Percentiles rank a stretch among this genome's conserved stretches.
These are phyloP conservation scores for Hemichromis elongatus DNA, from an alignment of 2,113 vertebrate genomes.

Conservation along the genomic window DNA sequence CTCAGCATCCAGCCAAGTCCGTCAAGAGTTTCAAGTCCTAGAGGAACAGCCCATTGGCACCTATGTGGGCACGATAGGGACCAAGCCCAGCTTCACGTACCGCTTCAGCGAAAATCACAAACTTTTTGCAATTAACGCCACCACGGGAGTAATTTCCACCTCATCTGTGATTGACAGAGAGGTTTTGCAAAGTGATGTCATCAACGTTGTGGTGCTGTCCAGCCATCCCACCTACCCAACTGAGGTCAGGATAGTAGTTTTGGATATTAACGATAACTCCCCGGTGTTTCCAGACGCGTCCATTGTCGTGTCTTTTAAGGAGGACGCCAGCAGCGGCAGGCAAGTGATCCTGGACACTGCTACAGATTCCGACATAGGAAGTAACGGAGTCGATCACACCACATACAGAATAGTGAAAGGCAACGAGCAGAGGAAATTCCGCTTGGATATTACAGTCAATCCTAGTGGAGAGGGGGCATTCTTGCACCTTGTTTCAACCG, in stretches of 20 bases:
- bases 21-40: constrained; percentile 90
- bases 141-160: constrained; percentile 86
- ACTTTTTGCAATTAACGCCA: constrained; percentile 89
- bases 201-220: constrained; percentile 96
- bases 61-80: constrained; percentile 89
- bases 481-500: constrained; percentile 89
- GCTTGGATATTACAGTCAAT: constrained; percentile 92
- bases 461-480: constrained; percentile 98
- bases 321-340: constrained; percentile 93
- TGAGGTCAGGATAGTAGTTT: constrained; percentile 89
- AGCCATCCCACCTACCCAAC: constrained; percentile 96
- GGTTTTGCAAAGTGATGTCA: constrained; percentile 82
- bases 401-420: constrained; percentile 91
- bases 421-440: constrained; percentile 88
- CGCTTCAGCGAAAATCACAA: constrained; percentile 92
- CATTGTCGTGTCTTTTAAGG: constrained; percentile 91
- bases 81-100: constrained; percentile 90
- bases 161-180: constrained; percentile 91
- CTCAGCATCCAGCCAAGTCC: constrained; percentile 78
- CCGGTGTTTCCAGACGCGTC: constrained; percentile 93
- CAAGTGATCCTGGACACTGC: constrained; percentile 96
- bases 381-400: constrained; percentile 91
- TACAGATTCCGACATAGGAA: constrained; percentile 89
- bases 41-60: constrained; percentile 93
- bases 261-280: constrained; percentile 95